Evolutionary conservation across 2,113 vertebrate genomes (phyloP).

Genomic region (Haemorhous mexicanus): DNA sequence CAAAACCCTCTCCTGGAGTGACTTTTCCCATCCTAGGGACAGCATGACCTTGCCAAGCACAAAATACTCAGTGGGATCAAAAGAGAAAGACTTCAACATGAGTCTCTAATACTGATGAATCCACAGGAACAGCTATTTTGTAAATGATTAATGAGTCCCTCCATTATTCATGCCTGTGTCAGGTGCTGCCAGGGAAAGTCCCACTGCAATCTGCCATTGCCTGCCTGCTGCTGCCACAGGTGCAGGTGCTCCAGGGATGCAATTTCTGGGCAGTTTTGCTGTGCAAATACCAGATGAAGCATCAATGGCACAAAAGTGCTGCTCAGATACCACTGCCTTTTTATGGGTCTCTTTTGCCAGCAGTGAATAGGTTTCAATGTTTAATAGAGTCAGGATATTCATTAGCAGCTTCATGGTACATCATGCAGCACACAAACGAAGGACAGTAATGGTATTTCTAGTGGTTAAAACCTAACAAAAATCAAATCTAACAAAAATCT

Average conservation of each 20-base stretch:
- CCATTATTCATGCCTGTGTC: slow-evolving; percentile 24
- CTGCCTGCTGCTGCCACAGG: not conserved
- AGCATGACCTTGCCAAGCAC: not conserved
- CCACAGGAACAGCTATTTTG: not conserved
- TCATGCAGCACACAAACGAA: not conserved
- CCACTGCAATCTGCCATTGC: not conserved
- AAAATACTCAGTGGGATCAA: not conserved
- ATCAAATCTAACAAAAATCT: not conserved
- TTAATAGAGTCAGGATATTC: not conserved
- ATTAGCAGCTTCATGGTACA: not conserved
- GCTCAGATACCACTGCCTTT: not conserved
- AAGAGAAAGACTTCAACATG: not conserved
- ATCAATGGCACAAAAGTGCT: not conserved
- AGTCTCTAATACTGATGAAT: not conserved
- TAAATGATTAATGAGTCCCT: slow-evolving; percentile 48
- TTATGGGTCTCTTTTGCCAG: not conserved
- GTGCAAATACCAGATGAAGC: not conserved
- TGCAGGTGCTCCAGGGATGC: not conserved
- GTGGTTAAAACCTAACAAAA: not conserved
- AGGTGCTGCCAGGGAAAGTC: not conserved
- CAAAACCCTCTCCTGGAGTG: not conserved
- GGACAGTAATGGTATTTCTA: not conserved
- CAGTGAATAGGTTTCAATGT: not conserved
- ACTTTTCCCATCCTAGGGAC: not conserved
- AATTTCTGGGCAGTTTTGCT: not conserved